These are phyloP conservation scores for Grapholita molesta DNA, from an alignment of 1,140 invertebrate genomes.

Conservation along the genomic window DNA sequence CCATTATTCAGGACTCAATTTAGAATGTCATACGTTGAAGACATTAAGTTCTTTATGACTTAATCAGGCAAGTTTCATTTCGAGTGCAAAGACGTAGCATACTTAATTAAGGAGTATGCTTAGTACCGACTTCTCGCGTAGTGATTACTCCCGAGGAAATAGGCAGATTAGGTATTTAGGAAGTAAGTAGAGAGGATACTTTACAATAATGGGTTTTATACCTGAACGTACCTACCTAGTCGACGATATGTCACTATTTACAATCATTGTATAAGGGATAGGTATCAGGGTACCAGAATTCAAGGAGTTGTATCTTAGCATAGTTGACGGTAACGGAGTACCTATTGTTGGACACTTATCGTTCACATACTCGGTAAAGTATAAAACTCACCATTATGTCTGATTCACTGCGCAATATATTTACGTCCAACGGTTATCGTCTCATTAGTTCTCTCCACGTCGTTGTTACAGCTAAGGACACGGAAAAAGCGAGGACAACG, in stretches of 20 bases:
- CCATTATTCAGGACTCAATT: background rate
- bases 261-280: too few relatives aligned
- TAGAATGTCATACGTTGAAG: background rate
- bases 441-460: conserved; percentile 70
- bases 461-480: conserved; percentile 60
- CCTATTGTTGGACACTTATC: too few relatives aligned
- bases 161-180: background rate
- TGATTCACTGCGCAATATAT: conserved; percentile 43
- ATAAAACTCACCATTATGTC: too few relatives aligned
- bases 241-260: too few relatives aligned
- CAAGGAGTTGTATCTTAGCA: too few relatives aligned
- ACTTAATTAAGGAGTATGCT: background rate
- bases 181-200: too few relatives aligned
- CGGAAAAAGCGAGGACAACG: conserved; percentile 47
- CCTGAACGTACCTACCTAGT: too few relatives aligned
- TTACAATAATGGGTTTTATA: too few relatives aligned
- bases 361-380: too few relatives aligned
- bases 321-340: too few relatives aligned
- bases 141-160: background rate
- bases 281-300: too few relatives aligned
- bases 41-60: background rate
- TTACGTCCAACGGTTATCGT: conserved; percentile 62
- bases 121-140: background rate
- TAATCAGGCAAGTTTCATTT: background rate
- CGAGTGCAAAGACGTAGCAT: background rate